Evolutionary conservation across 1,140 invertebrate genomes (phyloP), one percentile per base, ranked within the genome.

Genomic region (Dendroctonus valens): DNA sequence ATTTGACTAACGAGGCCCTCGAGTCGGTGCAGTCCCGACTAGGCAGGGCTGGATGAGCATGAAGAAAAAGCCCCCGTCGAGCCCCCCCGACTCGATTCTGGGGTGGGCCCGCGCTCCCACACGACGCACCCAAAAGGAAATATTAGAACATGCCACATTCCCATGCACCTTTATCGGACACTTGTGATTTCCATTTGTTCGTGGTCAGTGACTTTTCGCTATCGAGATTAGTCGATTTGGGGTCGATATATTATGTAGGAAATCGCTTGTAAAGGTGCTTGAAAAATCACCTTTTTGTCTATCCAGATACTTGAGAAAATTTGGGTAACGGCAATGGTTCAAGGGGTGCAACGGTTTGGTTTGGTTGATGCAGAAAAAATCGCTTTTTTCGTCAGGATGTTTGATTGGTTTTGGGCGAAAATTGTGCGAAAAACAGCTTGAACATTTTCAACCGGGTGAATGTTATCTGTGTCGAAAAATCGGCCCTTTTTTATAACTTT

Each of bases 71-170:
- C 65, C 57, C 60, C 63, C 65, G 69, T 38, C 42, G 60, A 53
- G 60, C 60, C 41, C 60, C 65, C 54, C 63, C 60, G 68, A 54
- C 51, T 48, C 50, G 57, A 52, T 62, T 46, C 69, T 69, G 72
- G 42, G 42, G 42, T 72, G 72, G 70, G 41, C 72, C 68, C 69
- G 55, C 41, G 72, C 69, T 73, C 72, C 72, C 72, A 73, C 72
- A 73, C 70, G 72, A 73, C 59, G 70, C 72, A 73, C 41, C 67
- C 65, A 70, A 41, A 62, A 71, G 71, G 59, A 68, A 72, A 70
- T 69, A 67, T 67, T 38, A 42, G 4, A 48, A 44, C 12, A 51
- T 41, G 42, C 60, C 52, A 60, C 68, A 73, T 73, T 73, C 72
- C 72, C 68, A 72, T 72, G 65, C 64, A 69, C 38, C 49, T 40